Conservation (phyloP, 2,888 invertebrate genomes). For the Diloba caeruleocephala region DNA sequence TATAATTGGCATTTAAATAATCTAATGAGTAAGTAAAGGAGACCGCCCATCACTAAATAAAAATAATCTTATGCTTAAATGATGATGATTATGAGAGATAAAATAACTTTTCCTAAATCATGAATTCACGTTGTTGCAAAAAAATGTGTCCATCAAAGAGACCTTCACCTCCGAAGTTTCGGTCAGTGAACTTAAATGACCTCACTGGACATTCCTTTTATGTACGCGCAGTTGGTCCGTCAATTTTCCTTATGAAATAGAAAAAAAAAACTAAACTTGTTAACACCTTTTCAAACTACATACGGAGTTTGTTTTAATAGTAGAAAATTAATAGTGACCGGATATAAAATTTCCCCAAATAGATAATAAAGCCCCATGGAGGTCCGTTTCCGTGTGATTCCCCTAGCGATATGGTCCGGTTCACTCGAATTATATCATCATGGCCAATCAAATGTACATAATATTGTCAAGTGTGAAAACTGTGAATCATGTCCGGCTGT, state of each 20-base stretch:
- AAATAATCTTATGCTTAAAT: too few relatives aligned
- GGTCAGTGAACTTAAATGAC: slow-evolving; percentile 7
- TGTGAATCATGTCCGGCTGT: slow-evolving; percentile 25
- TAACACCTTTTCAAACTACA: too few relatives aligned
- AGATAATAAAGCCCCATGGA: slow-evolving; percentile 1
- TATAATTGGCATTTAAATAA: too few relatives aligned
- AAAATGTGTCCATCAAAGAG: too few relatives aligned
- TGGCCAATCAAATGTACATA: slow-evolving; percentile 9
- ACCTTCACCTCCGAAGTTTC: slow-evolving; percentile 5
- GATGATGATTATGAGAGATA: too few relatives aligned
- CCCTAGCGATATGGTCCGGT: slow-evolving; percentile 18
- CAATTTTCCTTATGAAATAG: slow-evolving; percentile 11
- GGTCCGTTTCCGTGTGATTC: slow-evolving; percentile 15
- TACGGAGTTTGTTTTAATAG: too few relatives aligned
- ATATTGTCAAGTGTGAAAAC: slow-evolving; percentile 2
- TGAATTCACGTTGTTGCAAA: too few relatives aligned
- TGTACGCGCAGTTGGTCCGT: background rate
- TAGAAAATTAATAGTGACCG: background rate
- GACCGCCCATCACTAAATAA: too few relatives aligned
- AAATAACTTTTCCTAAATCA: too few relatives aligned
- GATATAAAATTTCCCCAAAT: slow-evolving; percentile 2
- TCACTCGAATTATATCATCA: slow-evolving; percentile 21
- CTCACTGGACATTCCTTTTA: background rate
- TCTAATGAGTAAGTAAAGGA: too few relatives aligned
- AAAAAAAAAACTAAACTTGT: too few relatives aligned